phyloP scores from a whole-genome alignment of 2,797 vertebrate genomes.

The Pyrrhura leucotis region DNA sequence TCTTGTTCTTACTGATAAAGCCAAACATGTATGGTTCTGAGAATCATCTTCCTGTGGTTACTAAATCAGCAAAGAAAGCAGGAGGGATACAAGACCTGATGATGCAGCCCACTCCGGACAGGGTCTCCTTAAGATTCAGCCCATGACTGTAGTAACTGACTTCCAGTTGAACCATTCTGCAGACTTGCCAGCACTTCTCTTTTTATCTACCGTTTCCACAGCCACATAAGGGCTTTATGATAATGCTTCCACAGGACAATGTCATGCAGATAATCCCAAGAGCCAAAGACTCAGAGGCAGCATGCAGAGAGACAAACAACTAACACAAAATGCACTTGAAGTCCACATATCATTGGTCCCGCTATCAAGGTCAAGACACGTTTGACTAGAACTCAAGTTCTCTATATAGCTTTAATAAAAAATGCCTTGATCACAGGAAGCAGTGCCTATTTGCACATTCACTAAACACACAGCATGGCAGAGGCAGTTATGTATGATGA shows the following conservation, averaged over 20 bases:
- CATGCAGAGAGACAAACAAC: background rate
- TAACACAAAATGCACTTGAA: background rate
- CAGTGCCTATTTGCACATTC: background rate
- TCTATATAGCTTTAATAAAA: background rate
- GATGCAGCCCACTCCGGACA: background rate
- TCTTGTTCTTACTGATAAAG: background rate
- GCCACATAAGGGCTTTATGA: background rate
- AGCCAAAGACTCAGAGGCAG: background rate
- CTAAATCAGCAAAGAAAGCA: background rate
- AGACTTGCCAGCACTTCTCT: background rate
- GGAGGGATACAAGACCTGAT: background rate
- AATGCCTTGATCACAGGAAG: background rate
- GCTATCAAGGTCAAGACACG: fast-evolving
- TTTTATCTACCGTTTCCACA: background rate
- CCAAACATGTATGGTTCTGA: background rate
- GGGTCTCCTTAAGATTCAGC: background rate
- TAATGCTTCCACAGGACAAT: background rate
- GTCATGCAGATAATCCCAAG: background rate
- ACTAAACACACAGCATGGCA: background rate
- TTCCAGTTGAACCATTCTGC: background rate
- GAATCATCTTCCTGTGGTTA: background rate
- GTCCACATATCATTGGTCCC: background rate
- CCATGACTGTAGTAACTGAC: background rate
- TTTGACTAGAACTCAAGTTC: background rate
- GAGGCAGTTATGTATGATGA: background rate